Conservation (phyloP, 2,797 vertebrate genomes). For the Sylvia borin region DNA sequence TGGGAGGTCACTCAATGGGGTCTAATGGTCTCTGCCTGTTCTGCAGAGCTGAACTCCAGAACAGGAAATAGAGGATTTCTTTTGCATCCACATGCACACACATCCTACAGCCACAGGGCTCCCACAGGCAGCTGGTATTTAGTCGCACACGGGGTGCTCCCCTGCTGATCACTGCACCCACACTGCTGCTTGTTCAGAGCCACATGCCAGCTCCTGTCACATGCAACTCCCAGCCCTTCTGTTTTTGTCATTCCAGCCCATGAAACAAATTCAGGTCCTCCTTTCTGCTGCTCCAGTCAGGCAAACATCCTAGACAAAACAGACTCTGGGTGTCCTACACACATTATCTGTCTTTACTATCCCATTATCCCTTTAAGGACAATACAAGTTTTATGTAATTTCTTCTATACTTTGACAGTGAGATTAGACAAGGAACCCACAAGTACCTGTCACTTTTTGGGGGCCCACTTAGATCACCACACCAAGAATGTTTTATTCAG, state of each 20-base stretch:
- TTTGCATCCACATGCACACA: neutral
- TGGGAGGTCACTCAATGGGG: neutral
- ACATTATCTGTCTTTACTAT: neutral
- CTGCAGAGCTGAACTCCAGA: neutral
- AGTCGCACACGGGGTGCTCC: rapidly evolving
- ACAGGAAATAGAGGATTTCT: neutral
- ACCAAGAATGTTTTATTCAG: neutral
- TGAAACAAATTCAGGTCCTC: neutral
- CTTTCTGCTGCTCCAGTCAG: neutral
- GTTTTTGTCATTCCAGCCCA: neutral
- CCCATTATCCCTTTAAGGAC: neutral
- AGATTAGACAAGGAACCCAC: neutral
- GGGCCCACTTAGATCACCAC: neutral
- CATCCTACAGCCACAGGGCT: rapidly evolving
- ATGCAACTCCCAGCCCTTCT: neutral
- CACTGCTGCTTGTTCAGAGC: neutral
- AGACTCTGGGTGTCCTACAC: neutral
- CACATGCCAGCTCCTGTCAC: rapidly evolving
- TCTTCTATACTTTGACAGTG: neutral
- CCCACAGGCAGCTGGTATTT: neutral
- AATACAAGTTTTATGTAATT: neutral
- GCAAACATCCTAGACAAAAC: neutral
- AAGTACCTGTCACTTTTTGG: neutral
- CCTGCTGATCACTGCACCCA: neutral
- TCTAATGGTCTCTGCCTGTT: neutral